phyloP scores from a whole-genome alignment of 2,113 vertebrate species.

The Labeo rohita region DNA sequence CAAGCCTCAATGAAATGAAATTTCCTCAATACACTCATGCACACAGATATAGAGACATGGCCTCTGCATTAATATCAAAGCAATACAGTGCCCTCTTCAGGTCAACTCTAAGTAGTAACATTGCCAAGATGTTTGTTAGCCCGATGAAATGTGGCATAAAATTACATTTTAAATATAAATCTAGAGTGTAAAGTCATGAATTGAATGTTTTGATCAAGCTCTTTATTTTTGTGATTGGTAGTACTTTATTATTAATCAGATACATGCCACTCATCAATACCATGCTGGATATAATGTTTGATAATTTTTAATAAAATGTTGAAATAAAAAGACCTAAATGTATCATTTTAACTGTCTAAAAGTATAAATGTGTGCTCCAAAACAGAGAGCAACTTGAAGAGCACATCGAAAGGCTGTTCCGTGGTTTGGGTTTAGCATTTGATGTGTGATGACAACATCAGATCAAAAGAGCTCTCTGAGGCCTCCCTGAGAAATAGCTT shows the following conservation, averaged over 20 bases:
- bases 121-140: neutral
- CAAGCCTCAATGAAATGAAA: neutral
- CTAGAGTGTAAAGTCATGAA: neutral
- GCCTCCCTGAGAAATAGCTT: neutral
- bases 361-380: too few relatives aligned
- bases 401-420: neutral
- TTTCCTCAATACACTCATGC: neutral
- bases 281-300: too few relatives aligned
- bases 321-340: too few relatives aligned
- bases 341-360: too few relatives aligned
- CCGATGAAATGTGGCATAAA: neutral
- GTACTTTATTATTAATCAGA: too few relatives aligned
- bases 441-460: neutral
- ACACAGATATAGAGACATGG: neutral
- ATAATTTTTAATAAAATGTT: too few relatives aligned
- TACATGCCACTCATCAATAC: too few relatives aligned
- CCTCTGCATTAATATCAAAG: neutral
- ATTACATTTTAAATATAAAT: neutral
- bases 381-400: neutral
- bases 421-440: neutral
- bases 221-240: too few relatives aligned
- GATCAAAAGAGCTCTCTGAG: neutral
- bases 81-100: constrained; percentile 17
- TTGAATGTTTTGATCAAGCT: neutral
- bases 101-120: neutral